Base-by-base conservation (phyloP, 2,113 vertebrate species). In the Phalacrocorax carbo region DNA sequence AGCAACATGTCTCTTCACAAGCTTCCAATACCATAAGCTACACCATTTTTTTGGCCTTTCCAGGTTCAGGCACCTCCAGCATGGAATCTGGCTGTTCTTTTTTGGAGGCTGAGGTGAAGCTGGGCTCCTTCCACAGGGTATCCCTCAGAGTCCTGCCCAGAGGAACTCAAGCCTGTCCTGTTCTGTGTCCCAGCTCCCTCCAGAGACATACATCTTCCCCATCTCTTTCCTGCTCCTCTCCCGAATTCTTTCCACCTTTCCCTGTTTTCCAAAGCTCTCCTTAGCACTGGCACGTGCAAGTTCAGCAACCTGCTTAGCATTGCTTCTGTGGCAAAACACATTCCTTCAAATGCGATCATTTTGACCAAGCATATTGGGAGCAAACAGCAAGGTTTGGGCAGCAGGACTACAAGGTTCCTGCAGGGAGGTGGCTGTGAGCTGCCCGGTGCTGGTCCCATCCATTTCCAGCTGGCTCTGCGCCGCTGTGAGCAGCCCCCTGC, bases 231-330 rank as follows among this genome's bases (percentile, higher is more conserved):
- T 46, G 32, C 49, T 62, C n/a, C 29, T 62, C 8, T 73, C 36
- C 34, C 32, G n/a, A 62, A 51, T 49, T 46, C 30, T 23, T 75
- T 69, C 42, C 20, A 30, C 13, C 11, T 44, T 82, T 66, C 20
- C 23, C 16, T 19, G 38, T 38, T 93, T 60, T 64, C 40, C 22
- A 42, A 68, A 75, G 26, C 13, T 68, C 17, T 73, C 30, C 26
- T 42, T 73, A 57, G 36, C 2, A 0, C 48, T 52, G 32, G 8
- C 22, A 15, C 0, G 0, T 44, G 11, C 22, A 51, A 44, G 16
- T 68, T 69, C 49, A 57, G 42, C 61, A 76, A 30, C 23, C 61
- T 42, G 21, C 55, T 42, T 30, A 48, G 21, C 27, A 13, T 65
- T 44, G 15, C 32, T 51, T 26, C 57, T 58, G 13, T 7, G 2